Percentiles rank a stretch among this genome's conserved stretches.
phyloP scores from a whole-genome alignment of 2,797 vertebrate species.

The Rhinogobio ventralis region DNA sequence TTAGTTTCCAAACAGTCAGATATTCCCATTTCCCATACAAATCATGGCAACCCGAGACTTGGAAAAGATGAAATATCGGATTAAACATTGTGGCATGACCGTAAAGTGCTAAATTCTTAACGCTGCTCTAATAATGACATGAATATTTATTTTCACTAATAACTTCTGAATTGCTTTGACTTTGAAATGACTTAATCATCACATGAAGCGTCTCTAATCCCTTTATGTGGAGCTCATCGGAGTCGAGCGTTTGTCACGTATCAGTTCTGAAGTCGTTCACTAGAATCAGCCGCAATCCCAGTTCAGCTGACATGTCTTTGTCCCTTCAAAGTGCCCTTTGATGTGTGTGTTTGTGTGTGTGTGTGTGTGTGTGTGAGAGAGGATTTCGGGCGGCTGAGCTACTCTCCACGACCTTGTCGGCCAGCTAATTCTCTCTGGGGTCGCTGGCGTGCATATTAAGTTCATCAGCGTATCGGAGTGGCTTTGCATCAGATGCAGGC shows the following conservation, averaged over 20 bases:
- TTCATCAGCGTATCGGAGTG: neutral
- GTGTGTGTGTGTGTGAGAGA: neutral
- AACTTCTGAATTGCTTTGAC: constrained; percentile 23
- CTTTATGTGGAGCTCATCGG: constrained; percentile 40
- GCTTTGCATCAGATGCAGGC: constrained; percentile 25
- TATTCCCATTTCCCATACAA: neutral
- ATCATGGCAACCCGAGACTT: neutral
- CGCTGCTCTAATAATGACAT: constrained; percentile 2
- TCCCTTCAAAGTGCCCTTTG: constrained; percentile 45
- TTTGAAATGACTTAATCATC: constrained; percentile 37
- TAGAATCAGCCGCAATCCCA: neutral
- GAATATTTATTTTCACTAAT: constrained; percentile 28
- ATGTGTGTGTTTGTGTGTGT: neutral
- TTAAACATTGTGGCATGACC: neutral
- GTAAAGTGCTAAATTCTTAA: neutral
- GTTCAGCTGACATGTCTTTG: constrained; percentile 17
- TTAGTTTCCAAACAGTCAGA: neutral
- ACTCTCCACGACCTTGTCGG: constrained; percentile 48
- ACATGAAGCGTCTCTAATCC: constrained; percentile 42
- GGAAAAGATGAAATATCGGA: neutral
- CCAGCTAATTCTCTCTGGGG: constrained; percentile 23
- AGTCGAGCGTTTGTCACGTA: neutral
- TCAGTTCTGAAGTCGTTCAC: constrained; percentile 6
- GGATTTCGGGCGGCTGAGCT: neutral
- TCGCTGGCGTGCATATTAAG: constrained; percentile 44